These are phyloP conservation scores for Pocillopora verrucosa DNA, from an alignment of 64 coral and sea anemone species.

Conservation along the genomic window DNA sequence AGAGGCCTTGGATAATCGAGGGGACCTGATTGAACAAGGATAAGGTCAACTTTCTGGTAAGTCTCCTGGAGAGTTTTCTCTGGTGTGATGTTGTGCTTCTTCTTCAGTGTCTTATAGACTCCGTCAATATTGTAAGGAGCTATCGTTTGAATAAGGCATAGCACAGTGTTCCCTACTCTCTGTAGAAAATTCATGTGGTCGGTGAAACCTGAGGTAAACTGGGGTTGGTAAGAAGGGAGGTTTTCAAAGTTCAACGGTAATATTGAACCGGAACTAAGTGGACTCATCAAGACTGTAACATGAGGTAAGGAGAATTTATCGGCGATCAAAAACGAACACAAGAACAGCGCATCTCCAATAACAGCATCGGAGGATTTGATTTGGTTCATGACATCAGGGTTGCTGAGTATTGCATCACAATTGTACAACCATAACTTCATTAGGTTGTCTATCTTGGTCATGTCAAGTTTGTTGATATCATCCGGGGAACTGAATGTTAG, in stretches of 20 bases:
- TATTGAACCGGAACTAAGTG: neutral
- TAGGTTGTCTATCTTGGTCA: neutral
- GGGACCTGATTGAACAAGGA: neutral
- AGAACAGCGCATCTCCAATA: slow-evolving; percentile 43
- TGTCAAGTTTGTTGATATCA: neutral
- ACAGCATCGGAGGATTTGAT: slow-evolving; percentile 38
- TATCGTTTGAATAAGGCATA: neutral
- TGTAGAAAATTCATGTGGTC: slow-evolving; percentile 21
- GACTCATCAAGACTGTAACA: slow-evolving; percentile 4
- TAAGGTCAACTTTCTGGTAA: neutral
- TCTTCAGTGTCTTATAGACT: neutral
- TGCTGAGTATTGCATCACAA: slow-evolving; percentile 20
- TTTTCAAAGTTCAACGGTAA: neutral
- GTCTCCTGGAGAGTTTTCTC: slow-evolving; percentile 16
- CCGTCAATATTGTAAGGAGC: neutral
- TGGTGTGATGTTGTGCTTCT: slow-evolving; percentile 15
- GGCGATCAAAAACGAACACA: slow-evolving; percentile 38
- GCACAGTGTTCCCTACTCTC: neutral
- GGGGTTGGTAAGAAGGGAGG: neutral
- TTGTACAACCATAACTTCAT: neutral
- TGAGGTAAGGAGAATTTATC: slow-evolving; percentile 45
- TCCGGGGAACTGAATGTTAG: neutral
- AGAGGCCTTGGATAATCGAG: neutral
- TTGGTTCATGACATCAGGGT: neutral
- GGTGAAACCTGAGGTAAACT: neutral